Base-by-base conservation (phyloP, 35 echinoderm and acorn worm species). In the Anneissia japonica region DNA sequence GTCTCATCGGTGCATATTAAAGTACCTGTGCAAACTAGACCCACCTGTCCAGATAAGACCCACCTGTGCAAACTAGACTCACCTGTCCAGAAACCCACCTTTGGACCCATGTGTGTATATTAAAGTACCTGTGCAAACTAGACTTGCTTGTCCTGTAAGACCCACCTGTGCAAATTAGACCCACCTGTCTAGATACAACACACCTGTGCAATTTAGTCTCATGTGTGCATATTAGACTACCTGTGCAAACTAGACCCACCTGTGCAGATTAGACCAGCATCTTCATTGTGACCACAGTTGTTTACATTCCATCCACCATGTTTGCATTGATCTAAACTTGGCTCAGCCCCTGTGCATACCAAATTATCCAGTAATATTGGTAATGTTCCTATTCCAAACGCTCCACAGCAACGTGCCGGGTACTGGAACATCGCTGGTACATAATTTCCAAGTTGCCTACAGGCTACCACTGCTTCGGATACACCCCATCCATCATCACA, bases 401-500 rank as follows among this genome's bases (percentile, higher is more conserved):
- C 51, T 64, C 51, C 51, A 64, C 51, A 64, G 26, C 51, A 64
- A 9, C 2, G 9, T 1, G 51, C 51, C 26, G 51, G 51, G 51
- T 64, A 19, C 51, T 64, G 51, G 19, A 64, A 64, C 26, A 9
- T 9, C 1, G 21, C 51, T 19, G 51, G 51, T 16, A 64, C 21
- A 23, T 16, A 64, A 31, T 77, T 35, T 37, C 76, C 76, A 11
- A 77, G 76, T 77, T 77, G 76, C 31, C 76, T 32, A 23, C 76
- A 77, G n/a, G 5, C 76, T 0, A 77, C 36, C 14, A 37, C 76
- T 2, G 76, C 76, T 34, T 77, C 76, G 1, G 32, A 5, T 11
- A 11, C 11, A 32, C 36, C 76, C 32, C 32, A 77, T 77, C 33
- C 76, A 77, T 77, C 76, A 77, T 77, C 76, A 26, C 76, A 77